Evolutionary conservation across 2,888 invertebrate species (phyloP).

Genomic region (Deilephila porcellus): DNA sequence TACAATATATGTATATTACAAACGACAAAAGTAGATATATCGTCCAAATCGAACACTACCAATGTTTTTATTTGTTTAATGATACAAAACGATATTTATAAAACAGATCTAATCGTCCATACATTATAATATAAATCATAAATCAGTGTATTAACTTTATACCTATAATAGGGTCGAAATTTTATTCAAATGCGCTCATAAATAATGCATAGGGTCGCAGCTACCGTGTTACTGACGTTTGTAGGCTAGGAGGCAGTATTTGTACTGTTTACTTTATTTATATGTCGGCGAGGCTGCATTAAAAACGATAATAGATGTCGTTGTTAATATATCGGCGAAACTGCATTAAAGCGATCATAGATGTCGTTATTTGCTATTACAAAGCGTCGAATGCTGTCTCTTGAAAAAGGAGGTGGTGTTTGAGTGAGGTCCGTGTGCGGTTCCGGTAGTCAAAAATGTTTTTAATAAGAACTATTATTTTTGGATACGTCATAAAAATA

Average conservation of each 20-base stretch:
- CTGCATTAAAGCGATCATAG: too few relatives aligned
- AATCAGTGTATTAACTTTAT: conserved; percentile 47
- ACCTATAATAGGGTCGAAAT: conserved; percentile 54
- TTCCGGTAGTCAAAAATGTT: too few relatives aligned
- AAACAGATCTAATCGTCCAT: conserved; percentile 38
- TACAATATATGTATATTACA: not conserved
- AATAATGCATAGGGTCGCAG: conserved; percentile 58
- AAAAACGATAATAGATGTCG: too few relatives aligned
- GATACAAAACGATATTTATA: conserved; percentile 34
- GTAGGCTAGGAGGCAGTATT: conserved; percentile 7
- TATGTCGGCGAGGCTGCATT: too few relatives aligned
- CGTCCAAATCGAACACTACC: not conserved
- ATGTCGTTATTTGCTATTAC: too few relatives aligned
- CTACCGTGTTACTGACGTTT: conserved; percentile 59
- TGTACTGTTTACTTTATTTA: not conserved
- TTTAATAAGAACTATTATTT: too few relatives aligned
- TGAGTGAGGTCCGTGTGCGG: too few relatives aligned
- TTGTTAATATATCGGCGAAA: too few relatives aligned
- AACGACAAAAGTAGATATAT: not conserved
- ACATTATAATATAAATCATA: conserved; percentile 47
- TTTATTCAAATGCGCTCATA: conserved; percentile 57
- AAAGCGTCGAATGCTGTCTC: too few relatives aligned
- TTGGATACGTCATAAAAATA: too few relatives aligned
- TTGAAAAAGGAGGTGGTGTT: too few relatives aligned
- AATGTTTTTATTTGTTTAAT: conserved; percentile 26